A percentile compares a stretch with the other conserved stretches of the same genome.
Evolutionary conservation across 2,888 invertebrate species (phyloP).

Genomic region (Apotomis turbidana): DNA sequence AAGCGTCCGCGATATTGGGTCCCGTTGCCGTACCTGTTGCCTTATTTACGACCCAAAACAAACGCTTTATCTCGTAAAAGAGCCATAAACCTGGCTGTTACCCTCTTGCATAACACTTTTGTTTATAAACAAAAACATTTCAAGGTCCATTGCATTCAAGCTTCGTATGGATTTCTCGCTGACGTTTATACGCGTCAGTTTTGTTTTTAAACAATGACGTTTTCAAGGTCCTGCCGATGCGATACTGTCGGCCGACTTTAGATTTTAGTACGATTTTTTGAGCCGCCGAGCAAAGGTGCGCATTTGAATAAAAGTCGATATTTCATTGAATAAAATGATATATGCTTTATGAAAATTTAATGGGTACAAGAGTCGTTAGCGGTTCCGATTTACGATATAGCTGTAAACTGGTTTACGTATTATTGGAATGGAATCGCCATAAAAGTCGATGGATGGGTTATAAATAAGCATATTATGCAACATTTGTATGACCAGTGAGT

Average conservation of each 20-base stretch:
- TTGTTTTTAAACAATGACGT: constrained; percentile 24
- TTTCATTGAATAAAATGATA: constrained; percentile 50
- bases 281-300: constrained; percentile 59
- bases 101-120: constrained; percentile 80
- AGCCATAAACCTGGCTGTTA: constrained; percentile 78
- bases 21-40: constrained; percentile 82
- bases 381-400: constrained; percentile 55
- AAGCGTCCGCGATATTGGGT: constrained; percentile 77
- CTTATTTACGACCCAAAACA: constrained; percentile 84
- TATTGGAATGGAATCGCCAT: constrained; percentile 49
- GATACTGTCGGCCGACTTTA: constrained; percentile 40
- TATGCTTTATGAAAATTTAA: constrained; percentile 63
- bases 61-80: constrained; percentile 82
- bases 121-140: constrained; percentile 81
- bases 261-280: constrained; percentile 66
- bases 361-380: constrained; percentile 54
- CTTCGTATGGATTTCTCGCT: constrained; percentile 3
- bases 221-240: constrained; percentile 3
- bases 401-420: constrained; percentile 42
- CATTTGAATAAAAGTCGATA: constrained; percentile 44
- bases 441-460: constrained; percentile 53
- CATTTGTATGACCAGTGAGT: constrained; percentile 37
- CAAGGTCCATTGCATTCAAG: constrained; percentile 60
- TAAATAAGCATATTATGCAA: constrained; percentile 62
- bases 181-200: constrained; percentile 1